Conservation (phyloP, 2,797 vertebrate species). For the Sphenopsis melanotis region DNA sequence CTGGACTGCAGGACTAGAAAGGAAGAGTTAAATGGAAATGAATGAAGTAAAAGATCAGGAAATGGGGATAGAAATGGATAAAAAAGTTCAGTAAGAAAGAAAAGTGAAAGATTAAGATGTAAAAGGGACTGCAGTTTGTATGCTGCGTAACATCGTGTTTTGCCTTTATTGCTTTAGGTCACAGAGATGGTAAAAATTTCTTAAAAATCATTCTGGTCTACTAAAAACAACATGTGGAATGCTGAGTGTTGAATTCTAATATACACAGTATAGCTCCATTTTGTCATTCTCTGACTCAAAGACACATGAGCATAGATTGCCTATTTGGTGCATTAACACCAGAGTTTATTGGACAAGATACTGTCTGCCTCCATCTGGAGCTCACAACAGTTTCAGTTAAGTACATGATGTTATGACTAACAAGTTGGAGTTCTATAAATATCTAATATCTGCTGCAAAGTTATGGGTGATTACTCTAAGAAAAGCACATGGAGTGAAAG, state of each 20-base stretch:
- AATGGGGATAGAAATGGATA: neutral
- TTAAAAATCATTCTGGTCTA: neutral
- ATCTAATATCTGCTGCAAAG: neutral
- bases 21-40: neutral
- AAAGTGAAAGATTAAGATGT: neutral
- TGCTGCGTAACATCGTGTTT: neutral
- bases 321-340: neutral
- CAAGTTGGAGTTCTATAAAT: conserved; percentile 8
- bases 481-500: neutral
- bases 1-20: neutral
- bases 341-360: neutral
- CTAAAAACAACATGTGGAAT: accelerated
- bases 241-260: neutral
- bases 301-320: neutral
- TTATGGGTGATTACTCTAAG: neutral
- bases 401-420: conserved; percentile 7
- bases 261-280: neutral
- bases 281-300: neutral
- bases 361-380: conserved; percentile 20
- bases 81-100: neutral
- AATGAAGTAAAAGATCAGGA: neutral
- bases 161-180: neutral
- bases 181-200: neutral
- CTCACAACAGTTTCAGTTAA: neutral
- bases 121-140: neutral